Evolutionary conservation across 2,888 invertebrate species (phyloP).

Genomic region (Pemphredon lugubris): DNA sequence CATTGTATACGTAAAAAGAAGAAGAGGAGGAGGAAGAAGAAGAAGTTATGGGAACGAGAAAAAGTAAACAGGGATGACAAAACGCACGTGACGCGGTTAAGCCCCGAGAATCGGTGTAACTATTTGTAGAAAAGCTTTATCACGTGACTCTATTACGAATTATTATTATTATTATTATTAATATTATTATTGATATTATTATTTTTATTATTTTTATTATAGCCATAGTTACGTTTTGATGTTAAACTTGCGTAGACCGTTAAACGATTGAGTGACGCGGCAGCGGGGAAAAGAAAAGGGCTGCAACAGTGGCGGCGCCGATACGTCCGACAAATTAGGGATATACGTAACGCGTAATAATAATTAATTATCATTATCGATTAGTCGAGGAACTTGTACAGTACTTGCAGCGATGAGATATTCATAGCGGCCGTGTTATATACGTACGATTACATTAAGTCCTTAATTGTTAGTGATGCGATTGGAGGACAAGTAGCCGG

Average conservation of each 20-base stretch:
- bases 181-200: constrained; percentile 36
- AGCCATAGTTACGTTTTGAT: constrained; percentile 74
- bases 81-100: constrained; percentile 49
- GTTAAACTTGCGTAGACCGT: constrained; percentile 70
- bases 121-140: constrained; percentile 78
- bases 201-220: constrained; percentile 46
- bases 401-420: constrained; percentile 57
- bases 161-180: constrained; percentile 62
- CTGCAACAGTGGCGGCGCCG: constrained; percentile 73
- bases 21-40: constrained; percentile 63
- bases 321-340: constrained; percentile 76
- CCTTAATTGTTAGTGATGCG: constrained; percentile 57
- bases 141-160: constrained; percentile 66
- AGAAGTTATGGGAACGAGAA: constrained; percentile 26
- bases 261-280: constrained; percentile 65
- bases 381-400: constrained; percentile 72
- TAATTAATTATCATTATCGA: constrained; percentile 58
- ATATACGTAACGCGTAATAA: constrained; percentile 70
- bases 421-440: constrained; percentile 63
- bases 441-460: constrained; percentile 64
- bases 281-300: constrained; percentile 53
- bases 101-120: constrained; percentile 69
- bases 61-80: constrained; percentile 60
- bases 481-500: constrained; percentile 2
- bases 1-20: constrained; percentile 76